phyloP scores from a whole-genome alignment of 2,888 invertebrate genomes.

The Erebia epiphron region DNA sequence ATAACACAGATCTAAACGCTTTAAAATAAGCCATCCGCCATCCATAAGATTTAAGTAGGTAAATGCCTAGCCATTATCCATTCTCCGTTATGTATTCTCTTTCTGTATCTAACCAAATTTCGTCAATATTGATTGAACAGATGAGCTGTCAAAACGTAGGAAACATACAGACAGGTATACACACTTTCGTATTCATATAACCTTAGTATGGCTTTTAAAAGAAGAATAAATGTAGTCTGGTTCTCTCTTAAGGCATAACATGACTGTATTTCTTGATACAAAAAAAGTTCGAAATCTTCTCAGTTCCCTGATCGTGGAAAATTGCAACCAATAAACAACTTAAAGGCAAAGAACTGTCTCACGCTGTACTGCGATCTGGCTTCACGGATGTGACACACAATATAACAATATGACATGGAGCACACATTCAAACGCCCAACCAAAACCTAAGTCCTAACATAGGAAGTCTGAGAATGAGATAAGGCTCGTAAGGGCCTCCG shows the following conservation, averaged over 20 bases:
- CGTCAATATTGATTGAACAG: no score
- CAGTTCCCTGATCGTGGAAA: slow-evolving; percentile 6
- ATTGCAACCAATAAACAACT: slow-evolving; percentile 11
- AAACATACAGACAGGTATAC: no score
- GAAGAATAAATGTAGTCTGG: no score
- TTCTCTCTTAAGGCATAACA: background rate
- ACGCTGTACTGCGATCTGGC: slow-evolving; percentile 6
- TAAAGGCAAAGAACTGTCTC: slow-evolving; percentile 17
- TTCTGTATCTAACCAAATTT: no score
- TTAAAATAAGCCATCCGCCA: no score
- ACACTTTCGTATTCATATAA: no score
- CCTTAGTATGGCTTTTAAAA: no score
- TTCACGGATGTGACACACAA: slow-evolving; percentile 28
- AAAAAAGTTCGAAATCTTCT: background rate
- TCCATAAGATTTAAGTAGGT: no score
- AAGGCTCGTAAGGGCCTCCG: background rate
- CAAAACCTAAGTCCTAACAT: slow-evolving; percentile 24
- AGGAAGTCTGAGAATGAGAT: slow-evolving; percentile 29
- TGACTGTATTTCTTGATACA: background rate
- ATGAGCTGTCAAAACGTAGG: no score
- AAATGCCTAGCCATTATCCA: no score
- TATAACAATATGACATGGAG: slow-evolving; percentile 32
- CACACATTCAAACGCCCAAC: slow-evolving; percentile 33
- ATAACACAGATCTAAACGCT: no score
- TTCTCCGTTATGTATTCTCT: no score